These are phyloP conservation scores for Lomographa bimaculata DNA, from an alignment of 2,888 invertebrate species.

Conservation along the genomic window DNA sequence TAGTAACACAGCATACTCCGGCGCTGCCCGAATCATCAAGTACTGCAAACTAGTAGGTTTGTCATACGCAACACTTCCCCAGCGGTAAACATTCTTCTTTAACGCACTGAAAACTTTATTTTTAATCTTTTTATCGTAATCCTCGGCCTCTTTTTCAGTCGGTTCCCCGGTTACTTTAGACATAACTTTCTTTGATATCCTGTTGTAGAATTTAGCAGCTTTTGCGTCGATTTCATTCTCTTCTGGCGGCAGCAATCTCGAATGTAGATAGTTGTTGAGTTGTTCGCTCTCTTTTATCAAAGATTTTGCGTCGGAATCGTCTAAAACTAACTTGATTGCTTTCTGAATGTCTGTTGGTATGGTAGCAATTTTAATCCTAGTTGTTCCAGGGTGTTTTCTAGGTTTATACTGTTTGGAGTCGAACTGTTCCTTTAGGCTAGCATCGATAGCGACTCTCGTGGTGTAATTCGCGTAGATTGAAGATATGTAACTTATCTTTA, in stretches of 20 bases:
- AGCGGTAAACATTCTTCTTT: slow-evolving; percentile 86
- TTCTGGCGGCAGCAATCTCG: slow-evolving; percentile 87
- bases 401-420: slow-evolving; percentile 84
- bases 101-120: slow-evolving; percentile 81
- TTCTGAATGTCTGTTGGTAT: slow-evolving; percentile 85
- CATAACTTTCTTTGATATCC: slow-evolving; percentile 56
- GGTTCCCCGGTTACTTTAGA: slow-evolving; percentile 46
- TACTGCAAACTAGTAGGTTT: slow-evolving; percentile 86
- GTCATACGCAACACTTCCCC: slow-evolving; percentile 89
- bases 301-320: slow-evolving; percentile 84
- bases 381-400: slow-evolving; percentile 88
- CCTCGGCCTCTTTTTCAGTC: slow-evolving; percentile 57
- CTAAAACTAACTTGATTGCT: slow-evolving; percentile 79
- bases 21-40: slow-evolving; percentile 86
- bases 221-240: slow-evolving; percentile 71
- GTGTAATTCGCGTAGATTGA: slow-evolving; percentile 52
- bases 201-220: slow-evolving; percentile 63
- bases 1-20: slow-evolving; percentile 89
- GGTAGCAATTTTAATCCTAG: slow-evolving; percentile 73
- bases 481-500: slow-evolving; percentile 50
- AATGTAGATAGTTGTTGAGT: slow-evolving; percentile 84
- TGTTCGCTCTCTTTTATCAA: slow-evolving; percentile 78
- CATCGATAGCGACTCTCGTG: slow-evolving; percentile 76
- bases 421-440: slow-evolving; percentile 72
- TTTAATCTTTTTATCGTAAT: slow-evolving; percentile 74